Percentiles rank a stretch among this genome's conserved stretches.
Evolutionary conservation across 1,140 invertebrate genomes (phyloP).

Genomic region (Microvelia longipes): DNA sequence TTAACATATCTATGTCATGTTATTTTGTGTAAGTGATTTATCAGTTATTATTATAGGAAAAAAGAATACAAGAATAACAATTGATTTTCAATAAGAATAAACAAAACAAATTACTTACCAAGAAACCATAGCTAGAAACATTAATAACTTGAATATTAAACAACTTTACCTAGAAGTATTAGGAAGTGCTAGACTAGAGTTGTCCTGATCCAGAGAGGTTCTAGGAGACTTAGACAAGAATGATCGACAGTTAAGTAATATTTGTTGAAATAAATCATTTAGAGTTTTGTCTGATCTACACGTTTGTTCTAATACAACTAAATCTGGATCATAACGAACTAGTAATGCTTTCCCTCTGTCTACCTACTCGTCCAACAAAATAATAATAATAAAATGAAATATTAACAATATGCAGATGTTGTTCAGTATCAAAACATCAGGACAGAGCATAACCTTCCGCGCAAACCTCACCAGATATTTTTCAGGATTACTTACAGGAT

Average conservation of each 20-base stretch:
- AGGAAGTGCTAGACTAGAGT: not conserved
- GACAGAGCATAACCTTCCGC: too few species aligned
- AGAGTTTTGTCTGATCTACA: not conserved
- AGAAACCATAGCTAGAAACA: not conserved
- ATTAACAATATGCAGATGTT: not conserved
- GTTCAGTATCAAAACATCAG: too few species aligned
- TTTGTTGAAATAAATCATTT: not conserved
- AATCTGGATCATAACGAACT: not conserved
- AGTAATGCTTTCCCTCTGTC: not conserved
- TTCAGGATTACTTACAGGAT: not conserved
- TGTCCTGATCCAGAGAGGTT: not conserved
- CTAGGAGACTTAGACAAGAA: not conserved
- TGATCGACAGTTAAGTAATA: not conserved
- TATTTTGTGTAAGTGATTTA: not conserved
- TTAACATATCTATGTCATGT: too few species aligned
- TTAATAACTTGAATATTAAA: not conserved
- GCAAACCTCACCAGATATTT: not conserved
- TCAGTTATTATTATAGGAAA: not conserved
- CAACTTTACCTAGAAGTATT: not conserved
- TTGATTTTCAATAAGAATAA: not conserved
- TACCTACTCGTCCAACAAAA: not conserved
- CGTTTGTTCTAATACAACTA: not conserved
- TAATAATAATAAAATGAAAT: not conserved
- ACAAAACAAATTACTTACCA: not conserved
- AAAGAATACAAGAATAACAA: not conserved